Evolutionary conservation across 2,888 invertebrate genomes (phyloP).

Genomic region (Lumbricus terrestris): DNA sequence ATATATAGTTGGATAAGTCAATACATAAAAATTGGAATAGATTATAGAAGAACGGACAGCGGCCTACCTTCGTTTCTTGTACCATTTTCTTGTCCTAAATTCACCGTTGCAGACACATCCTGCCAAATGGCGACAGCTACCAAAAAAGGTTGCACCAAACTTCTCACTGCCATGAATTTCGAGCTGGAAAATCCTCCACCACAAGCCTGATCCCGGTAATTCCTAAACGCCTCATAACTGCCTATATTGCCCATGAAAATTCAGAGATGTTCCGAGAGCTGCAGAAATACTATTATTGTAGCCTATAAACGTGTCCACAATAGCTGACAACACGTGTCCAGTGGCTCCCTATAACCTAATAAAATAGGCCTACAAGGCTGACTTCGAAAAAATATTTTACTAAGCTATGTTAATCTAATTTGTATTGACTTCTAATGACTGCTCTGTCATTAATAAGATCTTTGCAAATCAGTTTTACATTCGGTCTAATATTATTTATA

Average conservation of each 20-base stretch:
- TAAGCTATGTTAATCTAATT: neutral
- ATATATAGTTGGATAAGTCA: no score
- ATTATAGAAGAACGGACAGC: neutral
- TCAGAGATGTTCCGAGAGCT: neutral
- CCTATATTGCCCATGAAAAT: neutral
- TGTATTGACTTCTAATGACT: neutral
- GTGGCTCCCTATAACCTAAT: neutral
- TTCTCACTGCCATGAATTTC: neutral
- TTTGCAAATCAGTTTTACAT: neutral
- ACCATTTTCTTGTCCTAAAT: neutral
- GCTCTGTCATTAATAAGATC: neutral
- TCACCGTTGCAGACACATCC: neutral
- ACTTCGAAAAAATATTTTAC: neutral
- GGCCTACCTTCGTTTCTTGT: neutral
- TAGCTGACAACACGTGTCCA: neutral
- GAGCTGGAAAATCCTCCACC: neutral
- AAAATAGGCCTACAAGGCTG: neutral
- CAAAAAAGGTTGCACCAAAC: neutral
- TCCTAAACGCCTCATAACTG: neutral
- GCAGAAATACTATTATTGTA: no score
- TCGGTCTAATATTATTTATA: no score
- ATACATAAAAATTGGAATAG: neutral
- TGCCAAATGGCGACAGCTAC: neutral
- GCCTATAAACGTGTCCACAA: neutral
- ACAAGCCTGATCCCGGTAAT: neutral